phyloP scores from a whole-genome alignment of 2,888 invertebrate species.

The Deilephila elpenor region DNA sequence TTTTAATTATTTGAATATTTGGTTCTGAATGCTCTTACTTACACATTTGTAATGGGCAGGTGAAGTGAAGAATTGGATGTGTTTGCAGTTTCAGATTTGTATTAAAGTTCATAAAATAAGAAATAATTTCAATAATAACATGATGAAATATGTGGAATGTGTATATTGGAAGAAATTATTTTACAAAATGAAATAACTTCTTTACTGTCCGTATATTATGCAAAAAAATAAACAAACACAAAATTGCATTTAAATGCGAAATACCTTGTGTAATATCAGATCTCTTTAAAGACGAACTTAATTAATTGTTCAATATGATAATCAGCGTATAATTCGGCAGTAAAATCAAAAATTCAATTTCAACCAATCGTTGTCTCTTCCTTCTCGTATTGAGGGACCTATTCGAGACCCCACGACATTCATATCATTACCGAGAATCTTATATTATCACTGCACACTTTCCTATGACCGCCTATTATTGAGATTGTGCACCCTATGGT shows the following conservation, averaged over 20 bases:
- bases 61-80: too few species aligned
- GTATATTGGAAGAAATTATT: neutral
- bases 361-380: slow-evolving; percentile 6
- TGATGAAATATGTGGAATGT: neutral
- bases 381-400: neutral
- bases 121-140: neutral
- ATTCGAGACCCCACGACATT: neutral
- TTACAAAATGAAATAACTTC: neutral
- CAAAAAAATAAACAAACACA: slow-evolving; percentile 3
- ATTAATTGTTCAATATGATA: slow-evolving; percentile 29
- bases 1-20: too few species aligned
- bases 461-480: neutral
- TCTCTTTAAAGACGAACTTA: slow-evolving; percentile 4
- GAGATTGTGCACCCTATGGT: too few species aligned
- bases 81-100: too few species aligned
- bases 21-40: too few species aligned
- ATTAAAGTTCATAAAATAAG: neutral
- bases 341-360: slow-evolving; percentile 18
- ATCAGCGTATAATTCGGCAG: slow-evolving; percentile 21
- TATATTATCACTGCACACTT: neutral
- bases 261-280: slow-evolving; percentile 3
- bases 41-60: too few species aligned
- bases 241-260: slow-evolving; percentile 3
- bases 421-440: neutral
- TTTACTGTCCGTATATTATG: neutral